A percentile compares a stretch with the other conserved stretches of the same genome.
Conservation (phyloP, 2,113 vertebrate genomes). For the Dascyllus trimaculatus region DNA sequence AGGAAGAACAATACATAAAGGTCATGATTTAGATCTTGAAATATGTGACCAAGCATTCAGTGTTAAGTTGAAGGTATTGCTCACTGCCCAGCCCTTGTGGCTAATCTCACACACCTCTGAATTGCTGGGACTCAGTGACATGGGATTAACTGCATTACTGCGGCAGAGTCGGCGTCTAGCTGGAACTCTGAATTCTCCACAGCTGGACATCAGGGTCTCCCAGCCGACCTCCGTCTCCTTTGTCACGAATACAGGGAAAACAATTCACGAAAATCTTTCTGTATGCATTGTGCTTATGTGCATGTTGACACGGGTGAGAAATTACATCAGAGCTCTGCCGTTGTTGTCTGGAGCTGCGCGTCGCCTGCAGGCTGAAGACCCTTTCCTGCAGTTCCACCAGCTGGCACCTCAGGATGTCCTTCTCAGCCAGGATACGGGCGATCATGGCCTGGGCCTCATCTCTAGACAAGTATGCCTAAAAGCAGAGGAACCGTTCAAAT, state of each 20-base stretch:
- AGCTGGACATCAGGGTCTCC: constrained; percentile 29
- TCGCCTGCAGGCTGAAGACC: constrained; percentile 76
- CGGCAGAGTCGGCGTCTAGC: constrained; percentile 63
- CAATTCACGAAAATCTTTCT: not conserved
- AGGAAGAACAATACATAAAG: too few species aligned
- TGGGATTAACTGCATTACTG: constrained; percentile 72
- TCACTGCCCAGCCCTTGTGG: too few species aligned
- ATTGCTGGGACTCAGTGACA: not conserved
- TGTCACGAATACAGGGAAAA: not conserved
- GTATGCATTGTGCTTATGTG: not conserved
- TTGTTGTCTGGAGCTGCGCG: not conserved
- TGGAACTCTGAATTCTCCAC: not conserved
- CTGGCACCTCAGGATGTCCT: constrained; percentile 88
- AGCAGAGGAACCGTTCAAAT: not conserved
- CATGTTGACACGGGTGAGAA: not conserved
- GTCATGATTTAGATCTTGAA: too few species aligned
- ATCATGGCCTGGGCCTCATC: constrained; percentile 88
- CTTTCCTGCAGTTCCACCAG: constrained; percentile 87
- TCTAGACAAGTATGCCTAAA: constrained; percentile 87
- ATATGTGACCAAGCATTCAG: too few species aligned
- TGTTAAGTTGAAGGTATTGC: too few species aligned
- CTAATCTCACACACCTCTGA: constrained; percentile 45
- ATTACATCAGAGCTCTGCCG: constrained; percentile 49
- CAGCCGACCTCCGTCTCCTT: constrained; percentile 47
- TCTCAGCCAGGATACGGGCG: constrained; percentile 86